Percentiles rank a stretch among this genome's conserved stretches.
phyloP scores from a whole-genome alignment of 2,797 vertebrate genomes.

The Sparidentex hasta region DNA sequence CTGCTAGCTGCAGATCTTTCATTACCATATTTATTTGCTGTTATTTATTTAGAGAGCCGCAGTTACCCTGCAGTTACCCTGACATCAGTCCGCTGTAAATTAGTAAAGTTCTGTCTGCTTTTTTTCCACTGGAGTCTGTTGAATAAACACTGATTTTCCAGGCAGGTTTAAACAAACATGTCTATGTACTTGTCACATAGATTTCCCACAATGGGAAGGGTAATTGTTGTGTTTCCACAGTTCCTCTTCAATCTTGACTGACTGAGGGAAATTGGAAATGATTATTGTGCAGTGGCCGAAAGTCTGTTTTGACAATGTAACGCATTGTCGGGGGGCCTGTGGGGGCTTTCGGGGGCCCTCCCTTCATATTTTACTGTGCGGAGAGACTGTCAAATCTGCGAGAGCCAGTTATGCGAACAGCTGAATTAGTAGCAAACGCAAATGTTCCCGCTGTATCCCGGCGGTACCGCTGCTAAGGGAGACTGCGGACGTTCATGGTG shows the following conservation, averaged over 20 bases:
- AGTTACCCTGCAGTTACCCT: conserved; percentile 26
- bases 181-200: conserved; percentile 60
- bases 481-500: conserved; percentile 64
- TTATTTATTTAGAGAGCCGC: conserved; percentile 16
- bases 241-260: conserved; percentile 65
- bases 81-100: conserved; percentile 41
- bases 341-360: conserved; percentile 38
- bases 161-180: conserved; percentile 74
- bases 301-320: conserved; percentile 66
- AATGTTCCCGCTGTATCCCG: conserved; percentile 56
- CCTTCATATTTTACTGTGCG: conserved; percentile 54
- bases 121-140: conserved; percentile 58
- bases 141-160: conserved; percentile 69
- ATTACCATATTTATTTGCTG: conserved; percentile 28
- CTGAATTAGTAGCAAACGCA: conserved; percentile 54
- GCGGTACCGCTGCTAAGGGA: conserved; percentile 40
- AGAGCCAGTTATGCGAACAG: conserved; percentile 62
- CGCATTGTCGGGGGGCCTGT: conserved; percentile 37
- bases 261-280: conserved; percentile 74
- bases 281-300: conserved; percentile 61
- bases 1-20: conserved; percentile 18
- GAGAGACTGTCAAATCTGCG: conserved; percentile 58
- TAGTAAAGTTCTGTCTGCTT: conserved; percentile 34
- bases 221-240: conserved; percentile 70
- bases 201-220: conserved; percentile 60